phyloP scores from a whole-genome alignment of 2,113 vertebrate genomes.

The Cichladusa arquata region DNA sequence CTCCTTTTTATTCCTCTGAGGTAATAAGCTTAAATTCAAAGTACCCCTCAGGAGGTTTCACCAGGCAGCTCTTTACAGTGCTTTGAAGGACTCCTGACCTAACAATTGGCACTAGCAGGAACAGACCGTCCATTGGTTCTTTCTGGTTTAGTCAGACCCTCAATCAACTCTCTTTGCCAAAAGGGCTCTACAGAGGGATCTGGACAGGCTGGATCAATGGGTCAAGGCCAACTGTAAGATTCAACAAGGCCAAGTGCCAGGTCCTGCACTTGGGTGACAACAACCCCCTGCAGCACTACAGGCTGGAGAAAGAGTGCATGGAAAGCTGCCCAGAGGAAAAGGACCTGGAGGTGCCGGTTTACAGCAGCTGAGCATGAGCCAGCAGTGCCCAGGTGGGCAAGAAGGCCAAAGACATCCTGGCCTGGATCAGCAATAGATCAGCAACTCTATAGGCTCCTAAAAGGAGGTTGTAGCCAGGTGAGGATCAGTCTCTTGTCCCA shows the following conservation, averaged over 20 bases:
- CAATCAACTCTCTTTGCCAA: not conserved
- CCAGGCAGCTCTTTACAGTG: not conserved
- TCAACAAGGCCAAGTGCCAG: not conserved
- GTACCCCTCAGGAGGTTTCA: not conserved
- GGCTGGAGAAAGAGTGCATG: not conserved
- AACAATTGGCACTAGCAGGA: not conserved
- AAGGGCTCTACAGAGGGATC: not conserved
- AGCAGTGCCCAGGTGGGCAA: rapidly evolving
- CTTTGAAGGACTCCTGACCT: not conserved
- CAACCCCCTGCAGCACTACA: not conserved
- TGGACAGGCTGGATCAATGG: not conserved
- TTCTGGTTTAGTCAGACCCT: not conserved
- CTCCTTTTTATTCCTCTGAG: not conserved
- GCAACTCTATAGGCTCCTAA: not conserved
- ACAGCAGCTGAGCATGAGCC: not conserved
- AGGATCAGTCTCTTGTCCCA: rapidly evolving
- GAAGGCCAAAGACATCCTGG: too few species aligned
- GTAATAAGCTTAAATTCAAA: not conserved
- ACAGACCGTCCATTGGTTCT: not conserved
- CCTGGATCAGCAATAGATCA: not conserved
- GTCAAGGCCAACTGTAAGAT: not conserved
- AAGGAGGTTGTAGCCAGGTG: not conserved
- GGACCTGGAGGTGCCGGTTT: too few species aligned
- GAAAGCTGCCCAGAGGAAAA: not conserved
- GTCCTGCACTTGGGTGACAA: not conserved